A percentile compares a stretch with the other conserved stretches of the same genome.
Evolutionary conservation across 2,797 vertebrate species (phyloP).

Genomic region (Acestrorhynchus altus): DNA sequence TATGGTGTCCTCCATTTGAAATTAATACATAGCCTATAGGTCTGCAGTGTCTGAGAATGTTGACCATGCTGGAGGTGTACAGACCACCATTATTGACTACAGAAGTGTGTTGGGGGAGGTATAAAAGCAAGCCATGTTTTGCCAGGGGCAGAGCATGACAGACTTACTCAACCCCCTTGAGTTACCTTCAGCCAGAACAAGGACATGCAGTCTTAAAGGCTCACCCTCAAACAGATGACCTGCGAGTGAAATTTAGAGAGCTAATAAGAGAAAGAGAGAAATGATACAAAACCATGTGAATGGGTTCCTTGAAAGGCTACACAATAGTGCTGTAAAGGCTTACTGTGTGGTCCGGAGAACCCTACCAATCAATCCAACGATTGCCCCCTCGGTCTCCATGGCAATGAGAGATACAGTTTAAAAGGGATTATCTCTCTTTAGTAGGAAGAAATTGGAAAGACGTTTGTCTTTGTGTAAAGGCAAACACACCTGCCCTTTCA

Average conservation of each 20-base stretch:
- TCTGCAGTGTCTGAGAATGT: slow-evolving; percentile 38
- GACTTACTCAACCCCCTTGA: slow-evolving; percentile 10
- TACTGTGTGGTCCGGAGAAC: slow-evolving; percentile 38
- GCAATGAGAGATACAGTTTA: slow-evolving; percentile 43
- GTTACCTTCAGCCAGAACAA: neutral
- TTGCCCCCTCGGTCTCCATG: slow-evolving; percentile 61
- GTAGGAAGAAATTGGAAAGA: slow-evolving; percentile 27
- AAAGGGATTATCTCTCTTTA: slow-evolving; percentile 44
- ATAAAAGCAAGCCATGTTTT: slow-evolving; percentile 13
- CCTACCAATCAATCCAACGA: slow-evolving; percentile 50
- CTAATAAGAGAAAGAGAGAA: neutral
- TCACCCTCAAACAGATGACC: neutral
- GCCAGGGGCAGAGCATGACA: slow-evolving; percentile 8
- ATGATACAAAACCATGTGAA: neutral
- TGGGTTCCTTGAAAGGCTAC: neutral
- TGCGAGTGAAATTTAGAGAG: no score
- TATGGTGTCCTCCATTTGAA: slow-evolving; percentile 36
- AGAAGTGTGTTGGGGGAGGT: neutral
- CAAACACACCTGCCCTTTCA: slow-evolving; percentile 46
- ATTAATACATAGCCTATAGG: slow-evolving; percentile 35
- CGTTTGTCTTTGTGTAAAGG: slow-evolving; percentile 38
- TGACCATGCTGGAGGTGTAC: slow-evolving; percentile 17
- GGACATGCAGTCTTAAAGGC: neutral
- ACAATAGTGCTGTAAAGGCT: slow-evolving; percentile 24
- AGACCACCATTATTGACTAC: slow-evolving; percentile 30